Base-by-base conservation (phyloP, 2,888 invertebrate species). In the Eurytoma adleriae region DNA sequence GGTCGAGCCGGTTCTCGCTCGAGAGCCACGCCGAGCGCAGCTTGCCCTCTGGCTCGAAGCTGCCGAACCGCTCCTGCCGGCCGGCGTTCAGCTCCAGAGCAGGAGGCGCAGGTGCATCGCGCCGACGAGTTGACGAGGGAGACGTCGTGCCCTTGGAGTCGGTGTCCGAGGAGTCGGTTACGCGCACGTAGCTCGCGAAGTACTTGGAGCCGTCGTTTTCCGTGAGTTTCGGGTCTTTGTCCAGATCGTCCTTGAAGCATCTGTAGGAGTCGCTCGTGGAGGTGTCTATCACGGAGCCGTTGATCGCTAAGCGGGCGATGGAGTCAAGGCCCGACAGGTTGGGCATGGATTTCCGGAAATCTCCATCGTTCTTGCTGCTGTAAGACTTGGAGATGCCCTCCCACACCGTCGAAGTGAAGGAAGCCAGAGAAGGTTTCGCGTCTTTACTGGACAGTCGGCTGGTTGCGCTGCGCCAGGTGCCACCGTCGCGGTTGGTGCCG, bases 51-150 rank as follows among this genome's bases (percentile, higher is more conserved):
- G 80, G 61, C 50, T 85, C 85, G 64, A 86, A 84, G 78, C 83
- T 77, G 27, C 83, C 83, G 3, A 83, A 84, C 80, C 84, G 86
- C 13, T 61, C 74, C 27, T 85, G 83, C 59, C 85, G 84, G 66
- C 86, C 83, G 57, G 27, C 80, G 3, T 85, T 84, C 1, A 88
- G 59, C 52, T 88, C 86, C 48, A 88, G 59, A 0, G 88, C 85
- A 0, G 87, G 81, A 0, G 88, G 86, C 16, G 87, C 72, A 5
- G 71, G 81, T 13, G 67, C 74, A 10, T 54, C 24, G 64, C 78
- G 67, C 30, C 54, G 61, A 7, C 54, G 61, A n/a, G 24, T 30
- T n/a, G 68, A 30, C 16, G 77, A 20, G 5, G 72, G 52, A 7
- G 73, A 77, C 16, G 75, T 72, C 59, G 67, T 10, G 50, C 76